These are phyloP conservation scores for Ooceraea biroi DNA, from an alignment of 1,140 invertebrate genomes.

Conservation along the genomic window DNA sequence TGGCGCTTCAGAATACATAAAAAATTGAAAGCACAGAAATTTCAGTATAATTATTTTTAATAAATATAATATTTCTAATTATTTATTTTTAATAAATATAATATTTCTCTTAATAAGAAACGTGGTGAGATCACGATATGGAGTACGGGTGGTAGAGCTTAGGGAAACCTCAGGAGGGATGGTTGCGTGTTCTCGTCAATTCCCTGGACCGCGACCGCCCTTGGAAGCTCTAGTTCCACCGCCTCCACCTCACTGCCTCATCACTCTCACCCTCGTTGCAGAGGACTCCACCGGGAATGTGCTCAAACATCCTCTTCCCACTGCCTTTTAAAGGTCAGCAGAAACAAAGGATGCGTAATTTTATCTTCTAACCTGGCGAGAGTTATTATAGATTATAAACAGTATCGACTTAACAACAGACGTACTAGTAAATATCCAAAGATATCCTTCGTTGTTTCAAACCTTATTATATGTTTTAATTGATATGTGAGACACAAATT, in stretches of 20 bases:
- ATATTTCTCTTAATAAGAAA: slow-evolving; percentile 77
- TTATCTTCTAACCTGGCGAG: slow-evolving; percentile 19
- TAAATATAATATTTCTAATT: neutral
- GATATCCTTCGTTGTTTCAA: neutral
- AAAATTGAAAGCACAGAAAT: neutral
- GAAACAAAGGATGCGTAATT: slow-evolving; percentile 39
- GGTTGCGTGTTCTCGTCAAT: slow-evolving; percentile 83
- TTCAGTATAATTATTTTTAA: neutral
- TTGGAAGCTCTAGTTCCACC: slow-evolving; percentile 81
- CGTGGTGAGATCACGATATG: slow-evolving; percentile 86
- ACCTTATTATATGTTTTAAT: slow-evolving; percentile 9
- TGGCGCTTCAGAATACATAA: too few species aligned
- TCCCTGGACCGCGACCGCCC: slow-evolving; percentile 81
- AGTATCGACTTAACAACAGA: slow-evolving; percentile 45
- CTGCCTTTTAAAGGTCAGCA: slow-evolving; percentile 79
- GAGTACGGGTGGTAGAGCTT: slow-evolving; percentile 88
- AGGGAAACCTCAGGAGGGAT: slow-evolving; percentile 84
- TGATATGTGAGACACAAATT: slow-evolving; percentile 6
- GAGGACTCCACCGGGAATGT: slow-evolving; percentile 85
- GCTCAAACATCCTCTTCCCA: slow-evolving; percentile 84
- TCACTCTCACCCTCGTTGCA: slow-evolving; percentile 81
- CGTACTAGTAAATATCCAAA: slow-evolving; percentile 19
- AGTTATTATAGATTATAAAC: slow-evolving; percentile 26
- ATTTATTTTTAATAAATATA: neutral
- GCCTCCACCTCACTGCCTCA: slow-evolving; percentile 78